Evolutionary conservation across 2,888 invertebrate species (phyloP).

Genomic region (Molanna angustata): DNA sequence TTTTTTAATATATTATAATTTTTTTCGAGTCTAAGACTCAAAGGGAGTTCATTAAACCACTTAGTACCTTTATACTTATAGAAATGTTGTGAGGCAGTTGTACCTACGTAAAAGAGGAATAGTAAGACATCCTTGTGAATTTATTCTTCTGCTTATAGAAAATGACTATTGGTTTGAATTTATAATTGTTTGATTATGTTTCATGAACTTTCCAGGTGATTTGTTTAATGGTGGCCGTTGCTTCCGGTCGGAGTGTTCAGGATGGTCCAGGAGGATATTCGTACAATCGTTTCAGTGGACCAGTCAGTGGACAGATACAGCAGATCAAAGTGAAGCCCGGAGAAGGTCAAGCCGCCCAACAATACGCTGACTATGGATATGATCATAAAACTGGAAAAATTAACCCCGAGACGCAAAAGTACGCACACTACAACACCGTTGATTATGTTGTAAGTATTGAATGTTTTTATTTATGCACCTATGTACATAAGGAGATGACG

Average conservation of each 20-base stretch:
- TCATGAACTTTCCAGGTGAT: conserved; percentile 6
- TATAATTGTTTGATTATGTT: too few species aligned
- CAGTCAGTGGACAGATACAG: conserved; percentile 65
- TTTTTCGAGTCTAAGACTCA: too few species aligned
- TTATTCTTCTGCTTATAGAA: too few species aligned
- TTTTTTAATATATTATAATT: too few species aligned
- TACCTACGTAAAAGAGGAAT: too few species aligned
- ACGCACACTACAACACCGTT: conserved; percentile 55
- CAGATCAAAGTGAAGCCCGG: conserved; percentile 56
- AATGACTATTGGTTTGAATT: too few species aligned
- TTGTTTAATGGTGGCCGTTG: conserved; percentile 9
- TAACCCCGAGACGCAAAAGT: conserved; percentile 50
- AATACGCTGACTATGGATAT: conserved; percentile 53
- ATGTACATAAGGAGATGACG: too few species aligned
- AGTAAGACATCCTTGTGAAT: too few species aligned
- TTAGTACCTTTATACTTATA: too few species aligned
- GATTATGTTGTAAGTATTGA: conserved; percentile 66
- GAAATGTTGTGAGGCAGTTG: too few species aligned
- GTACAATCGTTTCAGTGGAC: conserved; percentile 70
- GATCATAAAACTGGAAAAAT: conserved; percentile 50
- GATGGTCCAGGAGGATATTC: conserved; percentile 60
- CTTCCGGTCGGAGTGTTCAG: conserved; percentile 8
- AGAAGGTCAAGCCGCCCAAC: conserved; percentile 45
- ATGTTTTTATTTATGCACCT: too few species aligned
- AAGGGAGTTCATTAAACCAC: too few species aligned